phyloP scores from a whole-genome alignment of 2,888 invertebrate species.

The Tetragnatha montana region DNA sequence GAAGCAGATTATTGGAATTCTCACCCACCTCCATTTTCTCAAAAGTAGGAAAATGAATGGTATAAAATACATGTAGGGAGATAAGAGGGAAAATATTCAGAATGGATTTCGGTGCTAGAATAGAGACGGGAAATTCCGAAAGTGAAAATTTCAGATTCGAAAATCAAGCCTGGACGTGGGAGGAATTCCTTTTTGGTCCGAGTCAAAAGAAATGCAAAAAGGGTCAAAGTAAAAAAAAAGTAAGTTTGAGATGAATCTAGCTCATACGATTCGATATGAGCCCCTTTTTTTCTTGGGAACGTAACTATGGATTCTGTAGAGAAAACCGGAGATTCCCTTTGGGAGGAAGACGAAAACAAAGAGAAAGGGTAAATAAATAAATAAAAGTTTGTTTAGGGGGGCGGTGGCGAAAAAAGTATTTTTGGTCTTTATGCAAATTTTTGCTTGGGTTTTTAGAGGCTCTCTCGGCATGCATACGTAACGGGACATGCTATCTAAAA shows the following conservation, averaged over 20 bases:
- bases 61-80: neutral
- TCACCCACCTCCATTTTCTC: neutral
- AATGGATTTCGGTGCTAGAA: neutral
- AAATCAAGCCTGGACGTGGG: slow-evolving; percentile 52
- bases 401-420: slow-evolving; percentile 24
- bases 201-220: neutral
- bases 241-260: neutral
- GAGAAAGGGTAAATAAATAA: slow-evolving; percentile 13
- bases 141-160: slow-evolving; percentile 55
- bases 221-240: slow-evolving; percentile 16
- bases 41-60: slow-evolving; percentile 8
- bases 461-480: slow-evolving; percentile 38
- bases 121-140: slow-evolving; percentile 1
- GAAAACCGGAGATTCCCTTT: slow-evolving; percentile 7
- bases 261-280: slow-evolving; percentile 5
- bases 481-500: slow-evolving; percentile 32
- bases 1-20: neutral
- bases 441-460: slow-evolving; percentile 28
- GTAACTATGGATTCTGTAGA: slow-evolving; percentile 1
- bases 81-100: neutral
- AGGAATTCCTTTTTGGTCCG: slow-evolving; percentile 40
- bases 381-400: slow-evolving; percentile 14
- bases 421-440: slow-evolving; percentile 59
- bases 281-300: slow-evolving; percentile 15
- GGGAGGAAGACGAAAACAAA: neutral